These are phyloP conservation scores for Tribolium freemani DNA, from an alignment of 2,888 invertebrate genomes.

Conservation along the genomic window DNA sequence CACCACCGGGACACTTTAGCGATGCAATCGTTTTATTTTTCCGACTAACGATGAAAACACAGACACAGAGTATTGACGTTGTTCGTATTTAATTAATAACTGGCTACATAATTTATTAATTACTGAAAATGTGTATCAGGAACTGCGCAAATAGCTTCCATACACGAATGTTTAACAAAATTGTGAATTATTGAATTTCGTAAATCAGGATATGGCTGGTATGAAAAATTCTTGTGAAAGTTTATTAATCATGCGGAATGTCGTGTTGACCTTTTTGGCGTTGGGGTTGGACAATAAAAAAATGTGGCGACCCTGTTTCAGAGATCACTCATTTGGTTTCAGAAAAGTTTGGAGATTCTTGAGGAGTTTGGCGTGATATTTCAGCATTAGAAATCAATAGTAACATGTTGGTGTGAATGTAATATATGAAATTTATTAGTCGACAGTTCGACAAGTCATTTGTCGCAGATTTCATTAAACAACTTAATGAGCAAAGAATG, in stretches of 20 bases:
- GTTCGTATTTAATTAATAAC: neutral
- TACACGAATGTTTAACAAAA: neutral
- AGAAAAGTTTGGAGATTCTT: neutral
- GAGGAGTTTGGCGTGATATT: neutral
- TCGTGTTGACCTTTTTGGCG: neutral
- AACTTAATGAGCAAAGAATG: slow-evolving; percentile 59
- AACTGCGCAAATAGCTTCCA: neutral
- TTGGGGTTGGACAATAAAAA: neutral
- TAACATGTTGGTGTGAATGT: slow-evolving; percentile 13
- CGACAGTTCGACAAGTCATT: slow-evolving; percentile 49
- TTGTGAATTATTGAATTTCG: slow-evolving; percentile 8
- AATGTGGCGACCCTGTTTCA: slow-evolving; percentile 20
- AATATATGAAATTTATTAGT: slow-evolving; percentile 42
- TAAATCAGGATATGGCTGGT: neutral
- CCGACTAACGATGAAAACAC: neutral
- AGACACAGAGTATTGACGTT: neutral
- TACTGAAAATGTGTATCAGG: neutral
- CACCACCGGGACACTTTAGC: slow-evolving; percentile 42
- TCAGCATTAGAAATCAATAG: slow-evolving; percentile 28
- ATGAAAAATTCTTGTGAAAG: slow-evolving; percentile 27
- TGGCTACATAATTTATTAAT: slow-evolving; percentile 4
- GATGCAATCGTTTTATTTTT: slow-evolving; percentile 9
- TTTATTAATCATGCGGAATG: slow-evolving; percentile 16
- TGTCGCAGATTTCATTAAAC: slow-evolving; percentile 57
- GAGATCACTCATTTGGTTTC: slow-evolving; percentile 24